Conservation (phyloP, 2,797 vertebrate species). For the Muscicapa striata region DNA sequence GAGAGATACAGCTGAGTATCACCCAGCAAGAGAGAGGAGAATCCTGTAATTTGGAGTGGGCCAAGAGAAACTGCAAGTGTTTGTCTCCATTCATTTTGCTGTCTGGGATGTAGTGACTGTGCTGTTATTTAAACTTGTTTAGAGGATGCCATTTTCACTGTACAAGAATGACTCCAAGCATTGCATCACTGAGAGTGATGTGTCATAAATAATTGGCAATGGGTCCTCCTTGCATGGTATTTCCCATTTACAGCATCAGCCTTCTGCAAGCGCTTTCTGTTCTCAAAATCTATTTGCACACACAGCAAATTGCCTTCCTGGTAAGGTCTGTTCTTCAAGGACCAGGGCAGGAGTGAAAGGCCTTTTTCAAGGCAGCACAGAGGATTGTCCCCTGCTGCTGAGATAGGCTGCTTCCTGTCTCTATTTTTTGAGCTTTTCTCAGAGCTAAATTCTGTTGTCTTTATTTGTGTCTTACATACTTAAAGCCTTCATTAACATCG, state of each 20-base stretch:
- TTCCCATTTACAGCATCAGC: background rate
- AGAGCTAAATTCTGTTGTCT: background rate
- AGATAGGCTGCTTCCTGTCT: slow-evolving; percentile 42
- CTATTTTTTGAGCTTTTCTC: background rate
- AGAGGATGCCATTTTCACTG: background rate
- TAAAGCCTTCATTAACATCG: background rate
- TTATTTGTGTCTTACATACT: background rate
- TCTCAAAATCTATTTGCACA: background rate
- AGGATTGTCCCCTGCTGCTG: background rate
- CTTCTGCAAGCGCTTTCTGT: background rate
- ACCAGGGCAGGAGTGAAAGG: slow-evolving; percentile 49
- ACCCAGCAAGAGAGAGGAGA: background rate
- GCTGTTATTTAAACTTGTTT: background rate
- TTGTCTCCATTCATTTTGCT: background rate
- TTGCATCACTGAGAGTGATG: background rate
- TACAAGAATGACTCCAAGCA: background rate
- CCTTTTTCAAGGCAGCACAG: slow-evolving; percentile 51
- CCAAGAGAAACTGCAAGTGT: background rate
- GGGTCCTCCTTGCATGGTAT: background rate
- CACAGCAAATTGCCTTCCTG: slow-evolving; percentile 43
- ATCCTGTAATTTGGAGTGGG: background rate
- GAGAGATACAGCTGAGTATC: background rate
- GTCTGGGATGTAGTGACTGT: background rate
- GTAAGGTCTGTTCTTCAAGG: slow-evolving; percentile 46
- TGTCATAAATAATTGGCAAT: background rate